Evolutionary conservation across 1,140 invertebrate species (phyloP).

Genomic region (Thaumetopoea pityocampa): DNA sequence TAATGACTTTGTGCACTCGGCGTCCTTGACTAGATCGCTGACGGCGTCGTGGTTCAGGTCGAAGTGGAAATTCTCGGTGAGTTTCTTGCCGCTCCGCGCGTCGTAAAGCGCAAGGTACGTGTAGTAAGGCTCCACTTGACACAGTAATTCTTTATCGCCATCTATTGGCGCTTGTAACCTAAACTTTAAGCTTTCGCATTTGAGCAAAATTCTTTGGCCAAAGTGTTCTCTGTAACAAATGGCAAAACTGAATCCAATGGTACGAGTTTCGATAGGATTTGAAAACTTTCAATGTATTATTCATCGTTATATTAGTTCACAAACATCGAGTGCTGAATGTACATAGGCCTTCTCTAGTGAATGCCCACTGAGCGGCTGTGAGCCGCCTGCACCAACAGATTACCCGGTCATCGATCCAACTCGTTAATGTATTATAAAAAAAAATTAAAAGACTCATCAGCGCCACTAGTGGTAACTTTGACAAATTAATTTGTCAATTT

Average conservation of each 20-base stretch:
- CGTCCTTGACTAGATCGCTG: slow-evolving; percentile 67
- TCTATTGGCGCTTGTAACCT: slow-evolving; percentile 88
- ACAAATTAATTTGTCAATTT: too few relatives aligned
- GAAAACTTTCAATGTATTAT: too few relatives aligned
- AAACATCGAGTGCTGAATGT: too few relatives aligned
- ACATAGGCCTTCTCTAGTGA: too few relatives aligned
- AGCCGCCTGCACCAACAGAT: too few relatives aligned
- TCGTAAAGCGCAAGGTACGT: slow-evolving; percentile 92
- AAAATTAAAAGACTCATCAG: too few relatives aligned
- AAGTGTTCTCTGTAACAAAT: slow-evolving; percentile 85
- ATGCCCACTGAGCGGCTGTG: too few relatives aligned
- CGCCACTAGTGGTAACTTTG: too few relatives aligned
- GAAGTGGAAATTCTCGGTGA: slow-evolving; percentile 96
- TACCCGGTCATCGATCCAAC: too few relatives aligned
- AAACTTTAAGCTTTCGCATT: slow-evolving; percentile 89
- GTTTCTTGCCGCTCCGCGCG: slow-evolving; percentile 87
- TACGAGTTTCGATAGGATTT: too few relatives aligned
- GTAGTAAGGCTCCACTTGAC: slow-evolving; percentile 95
- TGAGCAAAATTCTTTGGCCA: slow-evolving; percentile 88
- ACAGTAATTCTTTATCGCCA: slow-evolving; percentile 84
- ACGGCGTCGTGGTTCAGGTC: slow-evolving; percentile 87
- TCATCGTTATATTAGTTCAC: too few relatives aligned
- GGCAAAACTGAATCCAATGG: not conserved
- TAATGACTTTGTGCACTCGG: slow-evolving; percentile 60
- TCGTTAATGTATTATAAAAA: too few relatives aligned